These are phyloP conservation scores for Hippocampus mohnikei DNA, from an alignment of 2,113 vertebrate genomes.

Conservation along the genomic window DNA sequence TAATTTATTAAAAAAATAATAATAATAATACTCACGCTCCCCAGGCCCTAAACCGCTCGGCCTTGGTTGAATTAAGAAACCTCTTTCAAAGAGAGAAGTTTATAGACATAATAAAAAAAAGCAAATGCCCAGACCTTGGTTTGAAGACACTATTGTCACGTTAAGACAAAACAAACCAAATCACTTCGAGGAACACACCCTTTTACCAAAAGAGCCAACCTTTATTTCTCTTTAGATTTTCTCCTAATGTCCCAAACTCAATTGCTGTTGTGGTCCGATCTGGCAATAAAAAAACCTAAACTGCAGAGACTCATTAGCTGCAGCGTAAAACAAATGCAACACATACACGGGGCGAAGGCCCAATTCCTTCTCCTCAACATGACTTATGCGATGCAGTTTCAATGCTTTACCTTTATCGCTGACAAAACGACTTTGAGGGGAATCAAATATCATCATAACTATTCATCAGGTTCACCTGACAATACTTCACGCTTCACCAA, in stretches of 20 bases:
- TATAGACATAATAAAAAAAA: conserved; percentile 32
- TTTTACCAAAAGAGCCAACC: conserved; percentile 30
- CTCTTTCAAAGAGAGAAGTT: conserved; percentile 18
- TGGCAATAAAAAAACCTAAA: conserved; percentile 55
- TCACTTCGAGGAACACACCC: conserved; percentile 13
- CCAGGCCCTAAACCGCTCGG: not conserved
- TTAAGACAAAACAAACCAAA: conserved; percentile 52
- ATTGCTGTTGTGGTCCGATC: conserved; percentile 32
- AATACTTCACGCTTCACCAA: no score
- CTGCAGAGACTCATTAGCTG: conserved; percentile 43
- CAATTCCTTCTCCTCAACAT: not conserved
- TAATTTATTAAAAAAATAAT: no score
- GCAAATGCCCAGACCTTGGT: conserved; percentile 49
- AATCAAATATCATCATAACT: no score
- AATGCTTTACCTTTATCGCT: not conserved
- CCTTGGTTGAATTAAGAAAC: conserved; percentile 31
- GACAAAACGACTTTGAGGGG: not conserved
- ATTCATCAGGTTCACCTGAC: no score
- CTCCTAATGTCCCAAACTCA: conserved; percentile 26
- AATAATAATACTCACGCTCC: no score
- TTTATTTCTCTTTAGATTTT: conserved; percentile 13
- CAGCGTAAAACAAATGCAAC: not conserved
- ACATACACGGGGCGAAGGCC: not conserved
- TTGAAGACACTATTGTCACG: conserved; percentile 38
- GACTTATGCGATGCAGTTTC: not conserved